Conservation (phyloP, 1,140 invertebrate genomes). For the Lamellibrachia luymesi region DNA sequence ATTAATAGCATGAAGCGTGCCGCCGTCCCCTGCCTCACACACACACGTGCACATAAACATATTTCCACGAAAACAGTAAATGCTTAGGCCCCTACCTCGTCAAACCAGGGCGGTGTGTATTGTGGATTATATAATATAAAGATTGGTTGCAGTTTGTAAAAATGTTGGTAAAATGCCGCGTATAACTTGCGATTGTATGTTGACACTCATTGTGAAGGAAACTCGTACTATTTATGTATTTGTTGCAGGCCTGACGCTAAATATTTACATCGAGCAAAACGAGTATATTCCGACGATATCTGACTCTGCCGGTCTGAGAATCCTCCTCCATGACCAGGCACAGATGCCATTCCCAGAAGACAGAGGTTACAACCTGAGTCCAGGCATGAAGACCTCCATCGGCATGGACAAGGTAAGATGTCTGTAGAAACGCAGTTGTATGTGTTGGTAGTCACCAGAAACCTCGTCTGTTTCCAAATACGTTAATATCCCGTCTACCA, state of each 20-base stretch:
- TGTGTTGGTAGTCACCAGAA: not conserved
- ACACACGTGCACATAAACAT: too few species aligned
- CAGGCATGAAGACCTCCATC: not conserved
- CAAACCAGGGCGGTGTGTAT: too few species aligned
- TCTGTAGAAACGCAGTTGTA: not conserved
- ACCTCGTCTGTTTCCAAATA: not conserved
- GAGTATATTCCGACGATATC: not conserved
- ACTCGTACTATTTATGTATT: not conserved
- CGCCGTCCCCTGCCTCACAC: too few species aligned
- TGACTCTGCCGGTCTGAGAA: not conserved
- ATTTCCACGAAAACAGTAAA: too few species aligned
- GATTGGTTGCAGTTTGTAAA: too few species aligned
- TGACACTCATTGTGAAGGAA: not conserved
- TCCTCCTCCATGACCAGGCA: not conserved
- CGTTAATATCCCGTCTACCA: too few species aligned
- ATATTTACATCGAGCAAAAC: not conserved
- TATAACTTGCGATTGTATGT: too few species aligned
- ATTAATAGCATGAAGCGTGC: too few species aligned
- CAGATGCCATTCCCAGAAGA: not conserved
- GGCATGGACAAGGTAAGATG: not conserved
- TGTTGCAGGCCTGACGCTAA: not conserved
- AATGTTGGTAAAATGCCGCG: too few species aligned
- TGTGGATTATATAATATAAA: too few species aligned
- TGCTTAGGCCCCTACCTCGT: too few species aligned
- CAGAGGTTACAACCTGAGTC: not conserved